Evolutionary conservation across 1,140 invertebrate species (phyloP), one percentile per base, ranked within the genome.

Genomic region (Brachionus calyciflorus): DNA sequence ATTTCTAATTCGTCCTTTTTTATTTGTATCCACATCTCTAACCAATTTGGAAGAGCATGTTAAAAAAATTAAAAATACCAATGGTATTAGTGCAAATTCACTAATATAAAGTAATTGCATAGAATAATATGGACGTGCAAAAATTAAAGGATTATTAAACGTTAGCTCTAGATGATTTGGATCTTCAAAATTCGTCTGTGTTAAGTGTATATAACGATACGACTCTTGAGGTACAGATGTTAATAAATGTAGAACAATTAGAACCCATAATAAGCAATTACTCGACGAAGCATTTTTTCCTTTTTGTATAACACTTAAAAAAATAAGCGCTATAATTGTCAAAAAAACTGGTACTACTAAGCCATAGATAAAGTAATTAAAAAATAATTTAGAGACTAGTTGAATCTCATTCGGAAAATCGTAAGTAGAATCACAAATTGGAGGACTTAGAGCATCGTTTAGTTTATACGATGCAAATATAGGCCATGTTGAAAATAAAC

Each of bases 301-400:
- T 3, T 3, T 2, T 17, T 60, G 55, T 33, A 60, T 10, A 17
- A 60, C 4, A 19, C 28, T 33, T 21, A 60, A 33, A 4, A 60
- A 33, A 19, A 73, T 41, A 21, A 73, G 5, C 9, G 19, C 14
- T 37, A 49, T n/a, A 9, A 73, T 17, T 26, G 30, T 73, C 3
- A 73, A 30, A 14, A 30, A 19, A 41, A 44, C 17, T 3, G 69
- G 69, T 26, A 73, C 33, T 10, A 51, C 40, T 21, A 51, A 40
- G 17, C 19, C 69, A 40, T 73, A 73, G 17, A 73, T 30, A 9
- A 73, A 55, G 12, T 73, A 73, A 28, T 73, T 51, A 26, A 73
- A 55, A 30, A 51, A 55, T 24, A 73, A 19, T 10, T 14, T 21
- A 24, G 44, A 17, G 6, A 41, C 44, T 28, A 37, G 33, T 51